Base-by-base conservation (phyloP, 2,888 invertebrate genomes). In the Craniophora ligustri region DNA sequence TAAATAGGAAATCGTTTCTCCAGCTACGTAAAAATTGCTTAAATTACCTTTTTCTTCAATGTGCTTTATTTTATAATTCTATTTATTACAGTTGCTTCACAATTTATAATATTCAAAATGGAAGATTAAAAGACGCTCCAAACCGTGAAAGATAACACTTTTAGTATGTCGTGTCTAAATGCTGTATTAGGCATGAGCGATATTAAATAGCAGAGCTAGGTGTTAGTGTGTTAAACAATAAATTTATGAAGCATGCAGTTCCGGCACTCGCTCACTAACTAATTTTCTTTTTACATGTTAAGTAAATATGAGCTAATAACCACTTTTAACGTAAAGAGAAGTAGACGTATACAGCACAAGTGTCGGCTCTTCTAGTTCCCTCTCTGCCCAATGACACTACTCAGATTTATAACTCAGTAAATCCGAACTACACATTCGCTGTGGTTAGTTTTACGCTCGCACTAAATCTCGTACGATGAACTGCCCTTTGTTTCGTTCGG, bases 401-500 rank as follows among this genome's bases (percentile, higher is more conserved):
- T 71, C 59, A 57, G 66, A 68, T 71, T 78, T 78, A 73, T 68
- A 67, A 64, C 75, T 66, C 69, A 45, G 74, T 77, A 79, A 79
- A 75, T 75, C 64, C 62, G 58, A 51, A 71, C 66, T 75, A 64
- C 69, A 71, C 70, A 72, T 62, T 68, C 44, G 57, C 64, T 63
- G 68, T 60, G 67, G 72, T 70, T 71, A 68, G 63, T 72, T 76
- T 75, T 69, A 68, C 72, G 67, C 63, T 66, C 64, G 59, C 65
- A 73, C 72, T 81, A 81, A 80, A 81, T 82, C 77, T 80, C 58
- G 56, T 59, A 44, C 75, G 62, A 76, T 71, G 72, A 70, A 76
- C 72, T 69, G 68, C 65, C 73, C 75, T 76, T 79, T 77, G 76
- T 77, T 76, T 77, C 67, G 46, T 49, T 63, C 47, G 41, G 34